Percentiles rank a stretch among this genome's conserved stretches.
Evolutionary conservation across 2,888 invertebrate species (phyloP).

Genomic region (Diarsia mendica): DNA sequence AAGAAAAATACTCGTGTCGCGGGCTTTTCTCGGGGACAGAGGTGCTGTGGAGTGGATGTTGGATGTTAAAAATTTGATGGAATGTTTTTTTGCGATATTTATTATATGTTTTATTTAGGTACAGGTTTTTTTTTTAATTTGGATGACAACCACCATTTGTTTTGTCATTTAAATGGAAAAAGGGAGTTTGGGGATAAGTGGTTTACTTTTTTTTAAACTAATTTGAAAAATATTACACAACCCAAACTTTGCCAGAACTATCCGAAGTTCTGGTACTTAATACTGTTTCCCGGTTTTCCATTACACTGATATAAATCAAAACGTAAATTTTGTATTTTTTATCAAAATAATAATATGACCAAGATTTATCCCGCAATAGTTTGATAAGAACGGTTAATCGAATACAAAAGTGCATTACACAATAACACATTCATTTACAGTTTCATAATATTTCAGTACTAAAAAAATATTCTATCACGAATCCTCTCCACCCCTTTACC

Average conservation of each 20-base stretch:
- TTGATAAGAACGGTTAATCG: background rate
- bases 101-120: background rate
- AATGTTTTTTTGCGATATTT: background rate
- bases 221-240: too few relatives aligned
- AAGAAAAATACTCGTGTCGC: slow-evolving; percentile 89
- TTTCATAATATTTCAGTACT: background rate
- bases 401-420: background rate
- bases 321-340: background rate
- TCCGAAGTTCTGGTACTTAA: background rate
- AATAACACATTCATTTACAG: too few relatives aligned
- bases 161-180: too few relatives aligned
- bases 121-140: background rate
- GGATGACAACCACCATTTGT: background rate
- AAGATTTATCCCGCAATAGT: too few relatives aligned
- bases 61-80: slow-evolving; percentile 9
- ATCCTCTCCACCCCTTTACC: slow-evolving; percentile 75
- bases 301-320: background rate
- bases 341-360: background rate
- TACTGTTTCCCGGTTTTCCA: background rate
- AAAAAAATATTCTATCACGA: slow-evolving; percentile 21
- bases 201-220: too few relatives aligned
- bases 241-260: background rate
- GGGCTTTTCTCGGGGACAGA: slow-evolving; percentile 84
- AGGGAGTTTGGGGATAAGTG: too few relatives aligned
- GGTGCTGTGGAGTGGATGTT: slow-evolving; percentile 70